Evolutionary conservation across 2,888 invertebrate species (phyloP).

Genomic region (Lasioglossum villosulum): DNA sequence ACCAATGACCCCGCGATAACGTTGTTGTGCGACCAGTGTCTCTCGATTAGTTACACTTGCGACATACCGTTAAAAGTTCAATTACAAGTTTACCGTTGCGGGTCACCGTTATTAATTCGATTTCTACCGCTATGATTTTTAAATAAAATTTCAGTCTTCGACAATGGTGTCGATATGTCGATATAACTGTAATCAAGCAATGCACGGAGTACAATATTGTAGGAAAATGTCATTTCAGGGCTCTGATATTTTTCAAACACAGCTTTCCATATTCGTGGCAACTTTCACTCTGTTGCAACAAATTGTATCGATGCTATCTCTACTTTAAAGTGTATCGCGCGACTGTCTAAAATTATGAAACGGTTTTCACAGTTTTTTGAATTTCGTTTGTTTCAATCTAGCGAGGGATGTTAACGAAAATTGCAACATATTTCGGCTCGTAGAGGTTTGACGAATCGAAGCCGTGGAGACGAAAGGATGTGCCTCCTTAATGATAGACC

Average conservation of each 20-base stretch:
- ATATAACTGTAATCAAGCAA: background rate
- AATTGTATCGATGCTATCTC: background rate
- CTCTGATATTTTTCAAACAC: background rate
- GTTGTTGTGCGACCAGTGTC: background rate
- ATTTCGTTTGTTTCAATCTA: background rate
- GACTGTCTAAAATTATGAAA: background rate
- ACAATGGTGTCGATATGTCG: background rate
- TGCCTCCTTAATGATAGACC: constrained; percentile 8
- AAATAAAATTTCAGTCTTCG: background rate
- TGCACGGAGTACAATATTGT: background rate
- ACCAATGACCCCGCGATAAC: background rate
- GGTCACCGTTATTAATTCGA: background rate
- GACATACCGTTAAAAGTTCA: background rate
- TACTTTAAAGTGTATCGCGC: background rate
- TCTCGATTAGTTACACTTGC: background rate
- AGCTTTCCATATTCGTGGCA: constrained; percentile 9
- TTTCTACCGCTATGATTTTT: background rate
- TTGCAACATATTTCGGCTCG: background rate
- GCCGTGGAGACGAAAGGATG: background rate
- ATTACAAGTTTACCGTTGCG: background rate
- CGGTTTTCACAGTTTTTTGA: background rate
- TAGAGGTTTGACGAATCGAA: background rate
- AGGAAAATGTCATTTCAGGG: background rate
- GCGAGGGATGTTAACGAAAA: background rate
- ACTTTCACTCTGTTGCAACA: constrained; percentile 16